Conservation (phyloP, 2,797 vertebrate species). For the Odontamblyopus lacepedii region DNA sequence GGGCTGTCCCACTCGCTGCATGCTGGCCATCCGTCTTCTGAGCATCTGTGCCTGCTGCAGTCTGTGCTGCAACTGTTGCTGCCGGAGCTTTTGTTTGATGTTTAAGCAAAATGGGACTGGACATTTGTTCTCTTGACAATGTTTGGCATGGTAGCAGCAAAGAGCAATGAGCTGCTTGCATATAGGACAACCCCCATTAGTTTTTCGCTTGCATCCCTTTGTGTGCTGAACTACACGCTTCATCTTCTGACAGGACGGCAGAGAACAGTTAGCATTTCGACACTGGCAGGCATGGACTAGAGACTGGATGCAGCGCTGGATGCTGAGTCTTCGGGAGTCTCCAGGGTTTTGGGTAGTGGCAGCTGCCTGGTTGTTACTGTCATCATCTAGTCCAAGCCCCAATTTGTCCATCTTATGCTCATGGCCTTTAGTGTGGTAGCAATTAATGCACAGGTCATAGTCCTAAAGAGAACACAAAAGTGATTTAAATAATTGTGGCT, state of each 20-base stretch:
- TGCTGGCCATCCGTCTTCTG: constrained; percentile 94
- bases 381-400: constrained; percentile 93
- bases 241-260: constrained; percentile 99
- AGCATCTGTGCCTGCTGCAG: constrained; percentile 98
- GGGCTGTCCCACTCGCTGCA: constrained; percentile 88
- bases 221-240: constrained; percentile 98
- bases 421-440: constrained; percentile 96
- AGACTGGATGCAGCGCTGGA: constrained; percentile 98
- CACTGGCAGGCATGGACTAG: constrained; percentile 97
- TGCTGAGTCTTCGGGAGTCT: constrained; percentile 94
- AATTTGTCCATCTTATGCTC: constrained; percentile 99
- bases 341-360: constrained; percentile 93
- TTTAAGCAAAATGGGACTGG: constrained; percentile 98
- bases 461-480: constrained; percentile 75
- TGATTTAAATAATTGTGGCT: background rate
- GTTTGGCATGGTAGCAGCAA: constrained; percentile 98
- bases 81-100: constrained; percentile 98
- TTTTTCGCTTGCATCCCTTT: constrained; percentile 97
- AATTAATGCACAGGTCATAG: constrained; percentile 97
- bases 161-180: constrained; percentile 98
- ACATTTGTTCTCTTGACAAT: constrained; percentile 99
- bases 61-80: constrained; percentile 95
- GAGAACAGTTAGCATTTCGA: constrained; percentile 96
- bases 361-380: constrained; percentile 90
- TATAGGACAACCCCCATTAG: constrained; percentile 95